Evolutionary conservation across 1,140 invertebrate species (phyloP), one percentile per base, ranked within the genome.

Genomic region (Bombus cullumanus): DNA sequence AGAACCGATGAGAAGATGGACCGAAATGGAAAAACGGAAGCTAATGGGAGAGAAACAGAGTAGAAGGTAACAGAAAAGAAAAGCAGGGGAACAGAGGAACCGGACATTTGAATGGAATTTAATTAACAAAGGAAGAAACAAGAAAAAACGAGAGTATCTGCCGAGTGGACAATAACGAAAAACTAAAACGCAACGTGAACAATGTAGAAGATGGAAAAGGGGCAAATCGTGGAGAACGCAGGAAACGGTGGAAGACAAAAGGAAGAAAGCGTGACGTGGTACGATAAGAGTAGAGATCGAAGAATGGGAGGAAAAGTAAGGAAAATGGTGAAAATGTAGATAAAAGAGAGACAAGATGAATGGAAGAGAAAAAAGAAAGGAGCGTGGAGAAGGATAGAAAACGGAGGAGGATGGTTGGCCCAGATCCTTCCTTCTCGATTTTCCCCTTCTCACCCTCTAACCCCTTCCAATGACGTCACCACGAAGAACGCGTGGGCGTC

Each of bases 401-500:
- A 53, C 1, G 47, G 6, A 22, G 47, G 47, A 22, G 47, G 18
- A 18, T 10, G 34, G 47, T n/a, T 83, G 81, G 10, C 74, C 81
- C 12, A 77, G 81, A 83, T 85, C 53, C 53, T 6, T 8, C 66
- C 31, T 8, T 6, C 15, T 31, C 64, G 15, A 18, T 31, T 31
- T n/a, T 53, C 25, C 47, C 10, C 39, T 43, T 78, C 79, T 34
- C 43, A 57, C 83, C 89, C 81, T 69, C 1, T 66, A 73, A 72
- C 47, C 41, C 41, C 77, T 81, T 86, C 81, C 87, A 85, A 86
- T 92, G 91, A 92, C 91, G 91, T 92, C 91, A 92, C 74, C 2
- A 22, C 78, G 86, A 39, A 66, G 83, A 89, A 74, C 75, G 88
- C 81, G 91, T 81, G 83, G 91, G 91, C 62, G 91, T 77, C 78